Percentiles rank a stretch among this genome's conserved stretches.
These are phyloP conservation scores for Mionectes olivaceus DNA, from an alignment of 2,797 vertebrate genomes.

Conservation along the genomic window DNA sequence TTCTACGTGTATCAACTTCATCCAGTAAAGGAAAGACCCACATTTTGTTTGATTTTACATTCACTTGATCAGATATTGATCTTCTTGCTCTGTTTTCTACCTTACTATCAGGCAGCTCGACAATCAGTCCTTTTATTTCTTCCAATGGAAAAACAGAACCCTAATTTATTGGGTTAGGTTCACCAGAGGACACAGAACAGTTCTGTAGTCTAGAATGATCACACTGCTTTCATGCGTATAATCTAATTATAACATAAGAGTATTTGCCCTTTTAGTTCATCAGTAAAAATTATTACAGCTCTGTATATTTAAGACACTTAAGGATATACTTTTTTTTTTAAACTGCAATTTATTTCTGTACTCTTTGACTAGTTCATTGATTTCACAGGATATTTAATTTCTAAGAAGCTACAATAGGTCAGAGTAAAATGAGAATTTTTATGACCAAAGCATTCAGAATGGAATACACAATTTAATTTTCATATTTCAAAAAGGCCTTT, in stretches of 20 bases:
- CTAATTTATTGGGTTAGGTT: constrained; percentile 33
- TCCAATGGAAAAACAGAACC: constrained; percentile 38
- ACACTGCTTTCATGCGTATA: constrained; percentile 34
- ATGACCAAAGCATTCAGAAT: neutral
- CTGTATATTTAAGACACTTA: neutral
- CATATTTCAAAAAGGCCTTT: neutral
- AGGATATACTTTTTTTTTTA: neutral
- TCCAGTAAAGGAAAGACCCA: neutral
- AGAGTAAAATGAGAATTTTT: neutral
- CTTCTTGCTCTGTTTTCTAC: neutral
- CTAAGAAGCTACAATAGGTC: neutral
- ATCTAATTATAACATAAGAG: constrained; percentile 43
- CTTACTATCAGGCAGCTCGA: neutral
- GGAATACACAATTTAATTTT: neutral
- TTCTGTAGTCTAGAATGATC: constrained; percentile 33
- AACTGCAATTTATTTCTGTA: neutral
- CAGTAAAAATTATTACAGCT: constrained; percentile 9
- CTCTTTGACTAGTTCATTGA: neutral
- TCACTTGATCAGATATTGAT: neutral
- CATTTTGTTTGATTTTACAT: neutral
- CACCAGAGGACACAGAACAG: constrained; percentile 46
- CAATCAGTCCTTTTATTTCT: constrained; percentile 3
- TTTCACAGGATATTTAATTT: neutral
- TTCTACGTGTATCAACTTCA: neutral
- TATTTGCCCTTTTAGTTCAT: neutral